phyloP scores from a whole-genome alignment of 2,888 invertebrate species.

The Ophonus ardosiacus region DNA sequence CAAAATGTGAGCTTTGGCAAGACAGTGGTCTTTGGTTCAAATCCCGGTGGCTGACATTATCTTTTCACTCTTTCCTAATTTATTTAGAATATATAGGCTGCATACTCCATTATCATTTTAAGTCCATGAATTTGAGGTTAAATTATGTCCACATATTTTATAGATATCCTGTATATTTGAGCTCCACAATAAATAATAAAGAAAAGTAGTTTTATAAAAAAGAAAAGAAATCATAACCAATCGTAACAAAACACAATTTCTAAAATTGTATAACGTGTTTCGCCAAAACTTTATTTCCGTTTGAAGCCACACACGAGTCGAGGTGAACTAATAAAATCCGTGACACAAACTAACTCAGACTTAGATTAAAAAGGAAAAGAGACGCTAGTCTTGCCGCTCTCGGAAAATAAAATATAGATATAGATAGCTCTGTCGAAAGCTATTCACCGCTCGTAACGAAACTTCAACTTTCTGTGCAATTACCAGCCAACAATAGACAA shows the following conservation, averaged over 20 bases:
- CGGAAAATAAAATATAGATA: conserved; percentile 40
- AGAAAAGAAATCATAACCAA: conserved; percentile 8
- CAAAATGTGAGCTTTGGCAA: no score
- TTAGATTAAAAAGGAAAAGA: background rate
- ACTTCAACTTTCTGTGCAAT: conserved; percentile 57
- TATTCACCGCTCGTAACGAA: background rate
- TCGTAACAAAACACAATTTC: conserved; percentile 21
- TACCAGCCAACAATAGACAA: conserved; percentile 56
- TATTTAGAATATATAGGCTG: no score
- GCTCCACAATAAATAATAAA: background rate
- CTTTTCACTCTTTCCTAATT: no score
- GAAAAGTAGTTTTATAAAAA: background rate
- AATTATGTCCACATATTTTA: no score
- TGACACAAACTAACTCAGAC: background rate
- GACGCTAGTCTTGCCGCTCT: background rate
- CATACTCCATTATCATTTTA: no score
- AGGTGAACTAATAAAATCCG: conserved; percentile 23
- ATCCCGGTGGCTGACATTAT: no score
- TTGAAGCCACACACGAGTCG: conserved; percentile 36
- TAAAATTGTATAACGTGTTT: conserved; percentile 34
- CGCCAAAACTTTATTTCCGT: conserved; percentile 26
- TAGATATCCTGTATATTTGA: no score
- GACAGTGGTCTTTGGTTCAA: no score
- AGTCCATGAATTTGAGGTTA: no score
- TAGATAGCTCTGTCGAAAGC: conserved; percentile 38